phyloP scores from a whole-genome alignment of 2,888 invertebrate species.

The Cataglyphis livida region DNA sequence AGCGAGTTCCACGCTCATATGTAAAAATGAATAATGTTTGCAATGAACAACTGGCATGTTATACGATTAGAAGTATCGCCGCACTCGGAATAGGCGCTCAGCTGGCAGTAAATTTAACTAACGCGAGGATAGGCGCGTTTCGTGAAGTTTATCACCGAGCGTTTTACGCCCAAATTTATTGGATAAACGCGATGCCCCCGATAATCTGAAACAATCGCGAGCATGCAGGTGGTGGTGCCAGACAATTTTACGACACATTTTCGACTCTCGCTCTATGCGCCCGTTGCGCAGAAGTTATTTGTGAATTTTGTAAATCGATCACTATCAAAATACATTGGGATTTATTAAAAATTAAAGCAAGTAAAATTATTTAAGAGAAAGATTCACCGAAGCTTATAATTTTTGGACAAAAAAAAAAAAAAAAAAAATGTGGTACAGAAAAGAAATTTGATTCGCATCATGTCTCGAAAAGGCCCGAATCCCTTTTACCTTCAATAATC shows the following conservation, averaged over 20 bases:
- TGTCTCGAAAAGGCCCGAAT: background rate
- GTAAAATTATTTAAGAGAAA: background rate
- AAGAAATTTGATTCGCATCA: background rate
- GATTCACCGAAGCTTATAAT: background rate
- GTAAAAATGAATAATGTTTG: constrained; percentile 9
- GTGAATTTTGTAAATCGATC: background rate
- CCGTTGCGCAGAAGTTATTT: background rate
- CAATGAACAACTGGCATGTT: constrained; percentile 26
- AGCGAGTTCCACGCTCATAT: background rate
- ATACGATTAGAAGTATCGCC: constrained; percentile 3
- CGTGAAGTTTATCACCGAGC: constrained; percentile 31
- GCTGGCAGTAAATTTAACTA: constrained; percentile 13
- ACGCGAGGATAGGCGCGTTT: background rate
- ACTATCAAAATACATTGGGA: background rate
- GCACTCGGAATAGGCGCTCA: background rate
- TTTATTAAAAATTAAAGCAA: background rate
- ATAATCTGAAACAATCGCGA: constrained; percentile 33
- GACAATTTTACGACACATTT: constrained; percentile 22
- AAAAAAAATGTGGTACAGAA: background rate
- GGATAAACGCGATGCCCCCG: background rate
- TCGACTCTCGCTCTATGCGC: background rate
- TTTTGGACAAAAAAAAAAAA: background rate
- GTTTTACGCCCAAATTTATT: constrained; percentile 28
- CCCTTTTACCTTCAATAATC: background rate
- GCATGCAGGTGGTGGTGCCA: constrained; percentile 18